phyloP scores from a whole-genome alignment of 2,888 invertebrate species.

The Cryptus armator region DNA sequence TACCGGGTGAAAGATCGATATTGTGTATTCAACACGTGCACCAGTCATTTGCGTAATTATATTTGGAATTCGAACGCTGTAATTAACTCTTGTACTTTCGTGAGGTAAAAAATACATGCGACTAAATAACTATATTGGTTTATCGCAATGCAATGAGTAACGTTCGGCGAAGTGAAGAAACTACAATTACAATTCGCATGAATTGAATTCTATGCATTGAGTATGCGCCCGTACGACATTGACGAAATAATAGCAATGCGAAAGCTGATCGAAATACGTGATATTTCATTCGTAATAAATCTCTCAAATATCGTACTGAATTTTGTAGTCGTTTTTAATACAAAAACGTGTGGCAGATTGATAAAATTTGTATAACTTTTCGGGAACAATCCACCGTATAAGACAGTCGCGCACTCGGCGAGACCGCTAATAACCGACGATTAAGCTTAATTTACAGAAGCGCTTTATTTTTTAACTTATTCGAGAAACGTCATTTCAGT shows the following conservation, averaged over 20 bases:
- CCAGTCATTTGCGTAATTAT: constrained; percentile 13
- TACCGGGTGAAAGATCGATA: constrained; percentile 1
- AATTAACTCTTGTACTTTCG: background rate
- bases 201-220: constrained; percentile 39
- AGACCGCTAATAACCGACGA: constrained; percentile 29
- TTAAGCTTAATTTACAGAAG: constrained; percentile 61
- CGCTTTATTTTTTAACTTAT: constrained; percentile 29
- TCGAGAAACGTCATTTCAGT: constrained; percentile 34
- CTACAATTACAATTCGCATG: background rate
- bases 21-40: constrained; percentile 21
- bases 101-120: constrained; percentile 2
- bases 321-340: constrained; percentile 33
- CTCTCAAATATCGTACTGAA: constrained; percentile 19
- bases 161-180: background rate
- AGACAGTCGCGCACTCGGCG: constrained; percentile 2
- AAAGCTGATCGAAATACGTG: constrained; percentile 19
- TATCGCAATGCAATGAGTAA: constrained; percentile 21
- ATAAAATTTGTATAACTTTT: constrained; percentile 32
- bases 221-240: constrained; percentile 21
- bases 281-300: constrained; percentile 9
- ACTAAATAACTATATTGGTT: constrained; percentile 1
- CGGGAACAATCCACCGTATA: background rate
- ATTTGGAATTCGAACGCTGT: background rate
- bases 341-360: constrained; percentile 22
- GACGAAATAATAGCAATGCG: constrained; percentile 48